These are phyloP conservation scores for Myrmecophaga tridactyla DNA, from an alignment of 2,113 vertebrate species.

Conservation along the genomic window DNA sequence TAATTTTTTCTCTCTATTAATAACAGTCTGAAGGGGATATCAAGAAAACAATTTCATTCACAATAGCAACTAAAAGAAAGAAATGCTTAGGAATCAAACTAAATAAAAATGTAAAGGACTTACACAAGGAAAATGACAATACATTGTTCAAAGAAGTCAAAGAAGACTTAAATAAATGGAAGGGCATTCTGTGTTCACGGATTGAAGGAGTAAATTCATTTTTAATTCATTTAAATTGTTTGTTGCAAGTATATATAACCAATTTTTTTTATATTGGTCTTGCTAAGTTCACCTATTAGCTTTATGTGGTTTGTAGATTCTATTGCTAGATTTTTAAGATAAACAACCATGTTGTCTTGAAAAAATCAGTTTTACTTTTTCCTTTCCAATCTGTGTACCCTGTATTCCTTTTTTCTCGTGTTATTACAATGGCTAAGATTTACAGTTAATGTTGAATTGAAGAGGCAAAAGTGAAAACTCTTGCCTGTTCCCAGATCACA, in stretches of 20 bases:
- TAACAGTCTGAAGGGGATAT: no score
- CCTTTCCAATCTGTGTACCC: neutral
- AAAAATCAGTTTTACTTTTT: neutral
- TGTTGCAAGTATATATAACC: neutral
- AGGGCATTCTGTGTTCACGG: no score
- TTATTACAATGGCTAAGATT: constrained; percentile 42
- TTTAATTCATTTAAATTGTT: neutral
- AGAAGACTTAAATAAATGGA: no score
- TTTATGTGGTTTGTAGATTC: neutral
- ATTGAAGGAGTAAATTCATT: neutral
- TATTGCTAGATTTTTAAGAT: neutral
- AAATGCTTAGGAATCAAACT: no score
- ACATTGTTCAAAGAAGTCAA: no score
- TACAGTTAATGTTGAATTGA: neutral
- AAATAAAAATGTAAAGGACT: no score
- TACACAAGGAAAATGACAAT: no score
- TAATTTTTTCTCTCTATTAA: no score
- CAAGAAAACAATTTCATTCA: no score
- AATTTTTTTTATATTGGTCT: constrained; percentile 13
- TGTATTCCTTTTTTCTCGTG: neutral
- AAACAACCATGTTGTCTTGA: neutral
- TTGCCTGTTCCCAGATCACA: neutral
- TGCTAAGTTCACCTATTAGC: neutral
- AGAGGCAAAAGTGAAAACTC: neutral
- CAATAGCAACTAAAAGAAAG: no score